A percentile compares a stretch with the other conserved stretches of the same genome.
Evolutionary conservation across 2,888 invertebrate genomes (phyloP).

Genomic region (Allygus modestus): DNA sequence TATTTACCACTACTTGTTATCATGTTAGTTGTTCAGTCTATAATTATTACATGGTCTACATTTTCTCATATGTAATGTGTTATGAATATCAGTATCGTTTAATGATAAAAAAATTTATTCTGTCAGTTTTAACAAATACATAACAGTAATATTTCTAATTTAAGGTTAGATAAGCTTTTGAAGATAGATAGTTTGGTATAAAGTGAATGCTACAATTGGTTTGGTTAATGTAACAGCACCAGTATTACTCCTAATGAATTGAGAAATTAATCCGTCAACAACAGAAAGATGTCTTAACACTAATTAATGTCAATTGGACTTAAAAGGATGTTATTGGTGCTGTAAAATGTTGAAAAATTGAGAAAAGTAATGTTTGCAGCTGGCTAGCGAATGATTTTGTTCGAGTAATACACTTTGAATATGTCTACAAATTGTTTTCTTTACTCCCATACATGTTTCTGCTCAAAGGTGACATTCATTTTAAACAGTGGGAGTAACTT

Average conservation of each 20-base stretch:
- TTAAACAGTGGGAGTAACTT: too few species aligned
- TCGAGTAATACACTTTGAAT: slow-evolving; percentile 63
- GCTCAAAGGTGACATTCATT: too few species aligned
- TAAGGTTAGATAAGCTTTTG: slow-evolving; percentile 49
- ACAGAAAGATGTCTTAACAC: slow-evolving; percentile 7
- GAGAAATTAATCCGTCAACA: slow-evolving; percentile 26
- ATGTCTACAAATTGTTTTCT: slow-evolving; percentile 57
- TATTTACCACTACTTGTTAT: slow-evolving; percentile 58
- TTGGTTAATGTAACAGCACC: slow-evolving; percentile 50
- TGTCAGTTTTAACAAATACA: slow-evolving; percentile 58
- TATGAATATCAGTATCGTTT: slow-evolving; percentile 59
- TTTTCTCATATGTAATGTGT: slow-evolving; percentile 55
- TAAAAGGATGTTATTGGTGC: slow-evolving; percentile 37
- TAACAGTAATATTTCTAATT: slow-evolving; percentile 59
- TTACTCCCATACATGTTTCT: neutral
- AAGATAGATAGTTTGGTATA: slow-evolving; percentile 30
- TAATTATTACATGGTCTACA: slow-evolving; percentile 53
- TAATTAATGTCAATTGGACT: slow-evolving; percentile 16
- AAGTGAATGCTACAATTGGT: slow-evolving; percentile 51
- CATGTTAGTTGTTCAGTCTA: slow-evolving; percentile 56
- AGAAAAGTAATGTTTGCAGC: slow-evolving; percentile 34
- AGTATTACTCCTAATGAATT: slow-evolving; percentile 12
- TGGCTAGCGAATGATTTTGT: slow-evolving; percentile 62
- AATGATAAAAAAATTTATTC: slow-evolving; percentile 57
- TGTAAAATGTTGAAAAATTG: neutral